phyloP scores from a whole-genome alignment of 2,888 invertebrate species.

The Willowsia nigromaculata region DNA sequence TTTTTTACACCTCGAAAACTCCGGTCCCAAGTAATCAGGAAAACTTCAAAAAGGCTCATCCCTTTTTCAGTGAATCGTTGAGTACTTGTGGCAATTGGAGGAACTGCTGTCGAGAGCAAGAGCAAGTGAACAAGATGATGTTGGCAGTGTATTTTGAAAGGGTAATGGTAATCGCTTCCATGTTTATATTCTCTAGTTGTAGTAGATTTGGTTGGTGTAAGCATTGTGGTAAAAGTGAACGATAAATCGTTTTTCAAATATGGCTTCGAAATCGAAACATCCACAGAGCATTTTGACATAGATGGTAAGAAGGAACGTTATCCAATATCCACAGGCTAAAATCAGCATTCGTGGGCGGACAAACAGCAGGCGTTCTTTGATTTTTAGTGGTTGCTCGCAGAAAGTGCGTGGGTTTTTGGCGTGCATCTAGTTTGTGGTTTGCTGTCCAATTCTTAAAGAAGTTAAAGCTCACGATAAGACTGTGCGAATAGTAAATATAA shows the following conservation, averaged over 20 bases:
- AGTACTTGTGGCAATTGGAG: neutral
- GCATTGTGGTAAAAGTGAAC: neutral
- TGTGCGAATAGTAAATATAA: too few relatives aligned
- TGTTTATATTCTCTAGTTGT: neutral
- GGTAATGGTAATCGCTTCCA: slow-evolving; percentile 49
- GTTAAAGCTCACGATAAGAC: neutral
- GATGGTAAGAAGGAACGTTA: neutral
- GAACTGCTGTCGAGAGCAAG: neutral
- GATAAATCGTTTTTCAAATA: slow-evolving; percentile 46
- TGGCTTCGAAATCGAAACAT: slow-evolving; percentile 31
- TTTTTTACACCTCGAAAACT: too few relatives aligned
- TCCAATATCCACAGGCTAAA: slow-evolving; percentile 5
- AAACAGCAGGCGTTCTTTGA: neutral
- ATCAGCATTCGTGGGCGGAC: slow-evolving; percentile 39
- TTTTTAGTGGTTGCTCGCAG: slow-evolving; percentile 51
- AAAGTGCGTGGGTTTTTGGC: slow-evolving; percentile 49
- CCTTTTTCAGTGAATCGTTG: too few relatives aligned
- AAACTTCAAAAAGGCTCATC: too few relatives aligned
- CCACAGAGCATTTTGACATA: neutral
- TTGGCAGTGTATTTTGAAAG: slow-evolving; percentile 72
- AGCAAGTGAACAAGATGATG: slow-evolving; percentile 59
- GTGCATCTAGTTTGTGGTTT: neutral
- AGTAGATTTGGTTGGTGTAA: neutral
- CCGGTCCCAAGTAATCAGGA: too few relatives aligned
- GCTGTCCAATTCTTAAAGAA: neutral